Percentiles rank a stretch among this genome's conserved stretches.
Evolutionary conservation across 2,797 vertebrate genomes (phyloP).

Genomic region (Alauda arvensis): DNA sequence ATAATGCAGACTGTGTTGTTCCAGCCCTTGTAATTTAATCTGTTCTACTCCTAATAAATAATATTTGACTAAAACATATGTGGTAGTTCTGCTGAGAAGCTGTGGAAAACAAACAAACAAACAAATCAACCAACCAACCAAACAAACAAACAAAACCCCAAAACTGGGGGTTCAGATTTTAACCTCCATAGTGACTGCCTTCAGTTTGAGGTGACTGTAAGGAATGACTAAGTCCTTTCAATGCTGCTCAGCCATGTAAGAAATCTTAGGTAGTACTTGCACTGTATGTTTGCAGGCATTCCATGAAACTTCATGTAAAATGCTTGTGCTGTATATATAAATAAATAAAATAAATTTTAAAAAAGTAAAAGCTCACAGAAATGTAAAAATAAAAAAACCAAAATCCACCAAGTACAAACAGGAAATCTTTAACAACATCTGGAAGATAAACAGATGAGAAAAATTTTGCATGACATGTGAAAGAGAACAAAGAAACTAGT

Average conservation of each 20-base stretch:
- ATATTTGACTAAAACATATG: background rate
- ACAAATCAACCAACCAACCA: background rate
- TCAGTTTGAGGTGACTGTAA: background rate
- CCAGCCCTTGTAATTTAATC: background rate
- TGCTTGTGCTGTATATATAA: background rate
- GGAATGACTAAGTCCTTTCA: background rate
- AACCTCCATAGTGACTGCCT: background rate
- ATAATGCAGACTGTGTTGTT: background rate
- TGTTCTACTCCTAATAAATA: background rate
- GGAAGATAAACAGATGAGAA: background rate
- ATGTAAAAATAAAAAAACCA: background rate
- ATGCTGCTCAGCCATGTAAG: rapidly evolving
- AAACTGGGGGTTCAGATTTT: background rate
- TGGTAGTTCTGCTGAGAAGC: background rate
- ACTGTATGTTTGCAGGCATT: rapidly evolving
- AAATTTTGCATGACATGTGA: background rate
- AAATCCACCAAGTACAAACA: background rate
- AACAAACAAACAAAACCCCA: background rate
- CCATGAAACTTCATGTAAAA: background rate
- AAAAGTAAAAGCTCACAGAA: background rate
- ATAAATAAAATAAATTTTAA: background rate
- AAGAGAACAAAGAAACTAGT: background rate
- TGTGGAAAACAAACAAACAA: background rate
- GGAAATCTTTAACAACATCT: background rate
- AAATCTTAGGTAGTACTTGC: background rate